A percentile compares a stretch with the other conserved stretches of the same genome.
Conservation (phyloP, 2,888 invertebrate species). For the Epinotia demarniana region DNA sequence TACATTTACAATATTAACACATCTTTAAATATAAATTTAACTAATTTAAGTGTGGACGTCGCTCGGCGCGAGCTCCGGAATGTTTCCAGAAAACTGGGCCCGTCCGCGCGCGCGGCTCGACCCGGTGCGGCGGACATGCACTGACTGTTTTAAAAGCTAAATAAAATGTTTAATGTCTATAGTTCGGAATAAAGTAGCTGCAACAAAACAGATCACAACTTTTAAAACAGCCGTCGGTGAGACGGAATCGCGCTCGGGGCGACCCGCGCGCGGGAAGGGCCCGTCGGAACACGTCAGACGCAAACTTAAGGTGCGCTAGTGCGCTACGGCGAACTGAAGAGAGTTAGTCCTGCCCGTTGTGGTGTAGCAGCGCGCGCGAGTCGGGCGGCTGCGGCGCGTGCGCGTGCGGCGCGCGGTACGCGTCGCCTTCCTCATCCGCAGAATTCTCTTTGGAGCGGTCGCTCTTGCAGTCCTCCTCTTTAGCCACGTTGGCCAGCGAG, state of each 20-base stretch:
- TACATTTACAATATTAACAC: constrained; percentile 84
- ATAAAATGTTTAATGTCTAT: constrained; percentile 35
- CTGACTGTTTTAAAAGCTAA: constrained; percentile 39
- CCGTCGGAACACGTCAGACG: constrained; percentile 41
- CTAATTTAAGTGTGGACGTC: constrained; percentile 76
- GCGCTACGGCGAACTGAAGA: constrained; percentile 43
- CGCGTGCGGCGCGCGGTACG: constrained; percentile 80
- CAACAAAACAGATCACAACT: constrained; percentile 43
- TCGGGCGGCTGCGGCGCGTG: constrained; percentile 85
- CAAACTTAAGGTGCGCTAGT: constrained; percentile 46
- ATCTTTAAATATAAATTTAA: constrained; percentile 82
- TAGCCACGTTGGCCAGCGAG: constrained; percentile 78
- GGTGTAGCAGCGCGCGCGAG: constrained; percentile 88
- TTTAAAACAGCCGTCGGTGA: constrained; percentile 37
- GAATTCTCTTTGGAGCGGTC: constrained; percentile 86
- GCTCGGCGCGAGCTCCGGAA: constrained; percentile 52
- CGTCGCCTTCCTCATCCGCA: constrained; percentile 84
- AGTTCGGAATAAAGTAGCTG: constrained; percentile 36
- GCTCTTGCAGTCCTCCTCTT: constrained; percentile 88
- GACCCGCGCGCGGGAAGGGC: constrained; percentile 39
- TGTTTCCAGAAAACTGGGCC: constrained; percentile 11
- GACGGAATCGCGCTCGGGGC: constrained; percentile 7
- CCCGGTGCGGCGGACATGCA: constrained; percentile 3
- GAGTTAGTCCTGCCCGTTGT: constrained; percentile 92
- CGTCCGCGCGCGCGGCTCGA: constrained; percentile 12